Evolutionary conservation across 2,797 vertebrate genomes (phyloP).

Genomic region (Momotus momota): DNA sequence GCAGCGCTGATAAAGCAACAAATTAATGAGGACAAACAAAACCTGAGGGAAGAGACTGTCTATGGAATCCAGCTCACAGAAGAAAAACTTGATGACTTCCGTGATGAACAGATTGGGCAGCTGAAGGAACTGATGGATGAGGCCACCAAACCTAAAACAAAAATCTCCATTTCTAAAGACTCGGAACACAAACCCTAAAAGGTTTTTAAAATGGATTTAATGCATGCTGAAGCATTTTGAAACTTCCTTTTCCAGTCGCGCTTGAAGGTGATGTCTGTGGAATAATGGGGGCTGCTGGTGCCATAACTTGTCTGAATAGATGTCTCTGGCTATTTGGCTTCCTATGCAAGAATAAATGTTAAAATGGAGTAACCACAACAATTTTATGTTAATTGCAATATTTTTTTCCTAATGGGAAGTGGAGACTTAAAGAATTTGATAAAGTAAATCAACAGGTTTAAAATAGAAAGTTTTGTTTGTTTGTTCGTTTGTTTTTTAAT

Average conservation of each 20-base stretch:
- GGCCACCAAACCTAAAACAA: conserved; percentile 86
- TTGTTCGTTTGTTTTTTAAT: background rate
- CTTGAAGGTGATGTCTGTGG: background rate
- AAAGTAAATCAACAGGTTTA: background rate
- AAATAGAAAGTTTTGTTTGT: background rate
- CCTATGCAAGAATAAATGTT: conserved; percentile 4
- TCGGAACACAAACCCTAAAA: conserved; percentile 18
- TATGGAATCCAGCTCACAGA: conserved; percentile 78
- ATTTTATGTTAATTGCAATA: background rate
- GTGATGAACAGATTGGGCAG: conserved; percentile 90
- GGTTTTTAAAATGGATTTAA: background rate
- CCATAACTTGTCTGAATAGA: background rate
- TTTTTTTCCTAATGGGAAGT: background rate
- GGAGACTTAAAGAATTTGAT: background rate
- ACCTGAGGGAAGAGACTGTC: conserved; percentile 22
- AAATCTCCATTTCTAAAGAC: conserved; percentile 83
- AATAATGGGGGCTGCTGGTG: background rate
- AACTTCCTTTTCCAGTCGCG: background rate
- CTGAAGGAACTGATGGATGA: conserved; percentile 93
- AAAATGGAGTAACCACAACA: background rate
- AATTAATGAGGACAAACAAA: conserved; percentile 57
- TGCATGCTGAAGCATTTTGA: background rate
- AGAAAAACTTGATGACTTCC: conserved; percentile 84
- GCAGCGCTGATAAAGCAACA: conserved; percentile 76
- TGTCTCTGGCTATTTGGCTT: background rate